Evolutionary conservation across 1,140 invertebrate species (phyloP), one percentile per base, ranked within the genome.

Genomic region (Scaptomyza graminum): DNA sequence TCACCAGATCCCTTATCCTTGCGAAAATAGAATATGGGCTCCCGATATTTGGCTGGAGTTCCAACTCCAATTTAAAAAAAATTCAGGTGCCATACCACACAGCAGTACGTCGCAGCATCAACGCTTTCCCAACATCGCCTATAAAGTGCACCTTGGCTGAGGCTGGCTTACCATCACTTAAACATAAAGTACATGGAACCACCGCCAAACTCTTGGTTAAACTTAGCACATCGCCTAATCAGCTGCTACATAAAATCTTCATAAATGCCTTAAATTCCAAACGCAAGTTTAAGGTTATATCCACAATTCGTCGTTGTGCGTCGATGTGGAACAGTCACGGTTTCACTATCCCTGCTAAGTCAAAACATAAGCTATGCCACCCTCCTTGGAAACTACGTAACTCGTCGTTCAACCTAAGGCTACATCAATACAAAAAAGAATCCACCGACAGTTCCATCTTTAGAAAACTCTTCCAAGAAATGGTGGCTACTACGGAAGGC

Each of bases 61-160:
- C 37, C 9, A 9, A 51, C 12, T 31, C 6, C 7, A 51, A 13
- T 31, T 28, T 28, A 51, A 51, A 13, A 51, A 18, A 51, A 31
- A 3, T 52, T 34, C 13, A 15, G 28, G 28, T 28, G 28, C 28
- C 28, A 6, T 28, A 28, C 28, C 28, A 28, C 28, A 28, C 28
- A 28, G 5, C 4, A 52, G 31, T 13, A 52, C n/a, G 31, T 52
- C 25, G 5, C 31, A 34, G 22, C 60, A 51, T 39, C 46, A 61
- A 13, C 46, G 46, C 57, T 2, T 49, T 37, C 28, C 13, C 57
- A 60, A 18, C 28, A 49, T 60, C 31, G 13, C 44, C 46, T 7
- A 49, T 16, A 47, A 59, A 47, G 46, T 59, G 44, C 12, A 46
- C 13, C 39, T n/a, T 34, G 46, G 18, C 18, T 18, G 18, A 18